Percentiles rank a stretch among this genome's conserved stretches.
Conservation (phyloP, 2,888 invertebrate genomes). For the Punctoribates punctum region DNA sequence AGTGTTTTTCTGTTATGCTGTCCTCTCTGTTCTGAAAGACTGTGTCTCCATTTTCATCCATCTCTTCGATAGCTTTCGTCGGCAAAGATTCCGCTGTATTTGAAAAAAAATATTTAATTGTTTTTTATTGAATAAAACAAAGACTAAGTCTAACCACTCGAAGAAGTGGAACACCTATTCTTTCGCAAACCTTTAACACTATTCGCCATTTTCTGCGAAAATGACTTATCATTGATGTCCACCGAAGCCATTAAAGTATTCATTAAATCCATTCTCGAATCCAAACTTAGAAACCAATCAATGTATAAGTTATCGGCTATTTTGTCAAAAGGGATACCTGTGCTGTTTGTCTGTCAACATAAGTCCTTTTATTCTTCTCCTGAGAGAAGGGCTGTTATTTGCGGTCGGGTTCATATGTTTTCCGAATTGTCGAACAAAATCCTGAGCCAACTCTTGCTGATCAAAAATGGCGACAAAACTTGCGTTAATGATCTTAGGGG, state of each 20-base stretch:
- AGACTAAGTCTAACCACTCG: background rate
- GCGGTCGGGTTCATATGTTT: slow-evolving; percentile 65
- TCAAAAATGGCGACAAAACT: slow-evolving; percentile 89
- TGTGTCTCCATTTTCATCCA: slow-evolving; percentile 23
- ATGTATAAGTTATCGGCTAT: background rate
- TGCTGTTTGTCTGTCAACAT: slow-evolving; percentile 86
- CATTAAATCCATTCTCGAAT: slow-evolving; percentile 85
- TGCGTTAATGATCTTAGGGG: slow-evolving; percentile 91
- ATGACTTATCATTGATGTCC: slow-evolving; percentile 6
- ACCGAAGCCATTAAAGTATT: slow-evolving; percentile 47
- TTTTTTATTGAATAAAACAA: background rate
- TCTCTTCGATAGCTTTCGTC: slow-evolving; percentile 8
- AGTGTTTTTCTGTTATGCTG: background rate
- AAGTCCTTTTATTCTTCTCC: slow-evolving; percentile 78
- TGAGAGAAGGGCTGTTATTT: slow-evolving; percentile 71
- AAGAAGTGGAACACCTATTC: background rate
- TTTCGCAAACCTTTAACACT: background rate
- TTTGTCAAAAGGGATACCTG: slow-evolving; percentile 52
- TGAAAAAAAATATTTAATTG: background rate
- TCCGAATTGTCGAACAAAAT: slow-evolving; percentile 68
- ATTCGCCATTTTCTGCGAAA: background rate
- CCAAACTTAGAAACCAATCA: slow-evolving; percentile 59
- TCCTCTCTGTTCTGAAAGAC: background rate
- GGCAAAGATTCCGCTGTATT: slow-evolving; percentile 14
- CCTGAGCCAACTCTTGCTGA: slow-evolving; percentile 65